Percentiles rank a stretch among this genome's conserved stretches.
Conservation (phyloP, 2,113 vertebrate genomes). For the Puffinus mauretanicus region DNA sequence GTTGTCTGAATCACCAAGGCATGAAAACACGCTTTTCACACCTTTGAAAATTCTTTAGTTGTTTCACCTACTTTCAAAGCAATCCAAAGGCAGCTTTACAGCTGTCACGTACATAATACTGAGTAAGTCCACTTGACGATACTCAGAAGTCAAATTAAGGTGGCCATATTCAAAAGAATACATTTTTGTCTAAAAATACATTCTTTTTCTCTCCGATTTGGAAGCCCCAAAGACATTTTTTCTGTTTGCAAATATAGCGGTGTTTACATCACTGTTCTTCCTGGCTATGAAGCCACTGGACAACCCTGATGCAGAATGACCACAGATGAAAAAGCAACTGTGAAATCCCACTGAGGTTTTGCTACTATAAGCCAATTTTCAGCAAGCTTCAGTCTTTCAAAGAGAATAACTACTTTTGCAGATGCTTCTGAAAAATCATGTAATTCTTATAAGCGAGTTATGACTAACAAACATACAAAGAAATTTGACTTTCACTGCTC, state of each 20-base stretch:
- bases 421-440: background rate
- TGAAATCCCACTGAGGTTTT: background rate
- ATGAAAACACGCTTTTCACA: background rate
- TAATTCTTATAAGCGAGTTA: background rate
- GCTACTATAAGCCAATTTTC: background rate
- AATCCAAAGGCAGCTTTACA: background rate
- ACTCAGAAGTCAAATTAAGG: background rate
- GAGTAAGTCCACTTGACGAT: fast-evolving
- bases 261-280: background rate
- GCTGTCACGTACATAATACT: background rate
- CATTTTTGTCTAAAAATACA: background rate
- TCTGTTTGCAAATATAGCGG: background rate
- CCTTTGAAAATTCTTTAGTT: background rate
- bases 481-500: background rate
- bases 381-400: background rate
- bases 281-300: background rate
- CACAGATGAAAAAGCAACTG: background rate
- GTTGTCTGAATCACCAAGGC: background rate
- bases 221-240: background rate
- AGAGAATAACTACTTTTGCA: background rate
- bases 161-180: background rate
- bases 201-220: background rate
- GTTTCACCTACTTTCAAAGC: background rate
- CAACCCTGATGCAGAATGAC: background rate
- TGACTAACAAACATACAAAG: background rate